phyloP scores from a whole-genome alignment of 2,888 invertebrate genomes.

The Polydrusus pterygomalis region DNA sequence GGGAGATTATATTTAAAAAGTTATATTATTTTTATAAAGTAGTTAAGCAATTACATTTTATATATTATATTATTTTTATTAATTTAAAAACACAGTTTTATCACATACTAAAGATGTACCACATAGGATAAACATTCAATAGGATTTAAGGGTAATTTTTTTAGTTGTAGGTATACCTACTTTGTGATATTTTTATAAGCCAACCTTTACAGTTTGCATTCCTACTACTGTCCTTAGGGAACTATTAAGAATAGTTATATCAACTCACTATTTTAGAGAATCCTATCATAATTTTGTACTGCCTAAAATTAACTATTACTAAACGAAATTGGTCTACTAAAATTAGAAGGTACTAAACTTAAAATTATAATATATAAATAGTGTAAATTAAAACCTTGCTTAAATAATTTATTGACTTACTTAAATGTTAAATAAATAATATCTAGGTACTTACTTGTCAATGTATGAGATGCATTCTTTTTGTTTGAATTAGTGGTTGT shows the following conservation, averaged over 20 bases:
- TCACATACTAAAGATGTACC: background rate
- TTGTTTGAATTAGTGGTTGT: no score
- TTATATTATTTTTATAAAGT: background rate
- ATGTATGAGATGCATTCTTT: no score
- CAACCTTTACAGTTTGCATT: slow-evolving; percentile 14
- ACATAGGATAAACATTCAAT: no score
- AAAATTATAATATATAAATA: no score
- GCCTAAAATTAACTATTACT: no score
- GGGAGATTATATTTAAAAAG: no score
- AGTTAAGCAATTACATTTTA: no score
- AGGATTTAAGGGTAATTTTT: background rate
- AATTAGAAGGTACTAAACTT: background rate
- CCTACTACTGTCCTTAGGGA: background rate
- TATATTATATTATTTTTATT: background rate
- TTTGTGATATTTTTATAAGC: slow-evolving; percentile 16
- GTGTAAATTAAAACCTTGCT: no score
- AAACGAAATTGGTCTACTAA: background rate
- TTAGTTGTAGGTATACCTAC: background rate
- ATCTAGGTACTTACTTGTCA: no score
- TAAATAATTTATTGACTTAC: no score
- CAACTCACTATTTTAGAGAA: slow-evolving; percentile 2
- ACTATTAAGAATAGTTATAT: background rate
- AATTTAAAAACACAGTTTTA: background rate
- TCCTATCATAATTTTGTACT: slow-evolving; percentile 14
- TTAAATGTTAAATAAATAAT: no score